Evolutionary conservation across 23 tunicate species (phyloP), one percentile per base, ranked within the genome.

Genomic region (Ascidia mentula): DNA sequence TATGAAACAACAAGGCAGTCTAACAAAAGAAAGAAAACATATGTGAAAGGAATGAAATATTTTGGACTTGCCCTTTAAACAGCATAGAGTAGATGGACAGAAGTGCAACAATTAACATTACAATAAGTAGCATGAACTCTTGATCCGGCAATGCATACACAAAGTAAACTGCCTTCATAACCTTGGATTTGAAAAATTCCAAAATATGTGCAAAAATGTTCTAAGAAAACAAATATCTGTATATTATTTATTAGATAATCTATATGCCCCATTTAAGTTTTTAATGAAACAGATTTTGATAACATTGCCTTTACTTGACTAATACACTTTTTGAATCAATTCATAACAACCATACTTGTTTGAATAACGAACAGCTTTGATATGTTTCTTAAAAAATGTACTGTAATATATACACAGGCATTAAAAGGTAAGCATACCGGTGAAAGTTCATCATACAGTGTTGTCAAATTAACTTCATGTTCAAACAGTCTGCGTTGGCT

Each of bases 401-500:
- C n/a, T n/a, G n/a, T n/a, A n/a, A n/a, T n/a, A n/a, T n/a, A n/a
- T n/a, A n/a, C n/a, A n/a, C n/a, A n/a, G n/a, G n/a, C n/a, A n/a
- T n/a, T 37, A 7, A 36, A 73, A 36, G 18, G 18, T 31, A 40
- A 4, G 26, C 84, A 85, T 60, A 91, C 97, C 69, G 97, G 97
- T 24, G 85, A 87, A 24, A 91, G 77, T 71, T 91, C 97, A 74
- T 91, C 90, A 31, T 69, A 38, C 5, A 91, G 38, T 9, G 82
- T 79, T 0, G 77, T 24, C 7, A 91, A 36, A 31, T 60, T 65
- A 6, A 91, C 77, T 37, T 78, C 60, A 22, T 76, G 39, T 77
- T 91, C 79, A 86, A 91, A 91, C 45, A 73, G 85, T 18, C 72
- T 90, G 36, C 81, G 87, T 12, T 86, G 87, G 18, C 87, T 71